Evolutionary conservation across 2,888 invertebrate species (phyloP).

Genomic region (Alsophila aescularia): DNA sequence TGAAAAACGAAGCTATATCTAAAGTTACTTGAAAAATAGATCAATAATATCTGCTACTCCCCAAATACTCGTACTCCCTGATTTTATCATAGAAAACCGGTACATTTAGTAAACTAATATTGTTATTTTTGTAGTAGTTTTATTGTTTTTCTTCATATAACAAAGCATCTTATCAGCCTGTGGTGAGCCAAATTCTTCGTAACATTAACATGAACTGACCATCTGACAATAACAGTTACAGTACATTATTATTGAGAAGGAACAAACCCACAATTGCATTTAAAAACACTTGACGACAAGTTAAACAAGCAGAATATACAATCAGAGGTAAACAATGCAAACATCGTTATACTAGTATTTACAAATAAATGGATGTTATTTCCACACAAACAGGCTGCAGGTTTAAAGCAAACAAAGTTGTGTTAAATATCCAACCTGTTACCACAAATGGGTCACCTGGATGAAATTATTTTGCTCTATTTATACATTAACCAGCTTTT

Average conservation of each 20-base stretch:
- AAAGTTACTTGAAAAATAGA: no score
- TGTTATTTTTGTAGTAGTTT: no score
- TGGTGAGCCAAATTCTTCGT: not conserved
- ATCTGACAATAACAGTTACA: not conserved
- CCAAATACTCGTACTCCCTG: no score
- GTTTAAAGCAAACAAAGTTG: constrained; percentile 20
- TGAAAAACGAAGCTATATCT: not conserved
- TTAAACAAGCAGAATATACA: constrained; percentile 13
- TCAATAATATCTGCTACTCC: no score
- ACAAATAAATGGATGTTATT: constrained; percentile 25
- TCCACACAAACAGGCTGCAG: constrained; percentile 11
- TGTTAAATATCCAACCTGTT: constrained; percentile 17
- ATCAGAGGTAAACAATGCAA: constrained; percentile 20
- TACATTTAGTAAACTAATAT: no score
- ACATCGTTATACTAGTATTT: constrained; percentile 11
- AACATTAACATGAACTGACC: not conserved
- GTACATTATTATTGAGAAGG: not conserved
- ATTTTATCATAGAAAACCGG: no score
- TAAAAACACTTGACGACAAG: not conserved
- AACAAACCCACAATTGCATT: not conserved
- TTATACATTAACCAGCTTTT: no score
- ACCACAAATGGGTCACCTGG: constrained; percentile 20
- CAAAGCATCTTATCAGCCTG: no score
- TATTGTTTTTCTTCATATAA: no score
- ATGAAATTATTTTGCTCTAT: constrained; percentile 10